Percentiles rank a stretch among this genome's conserved stretches.
Conservation (phyloP, 1,140 invertebrate genomes). For the Drosophila sproati region DNA sequence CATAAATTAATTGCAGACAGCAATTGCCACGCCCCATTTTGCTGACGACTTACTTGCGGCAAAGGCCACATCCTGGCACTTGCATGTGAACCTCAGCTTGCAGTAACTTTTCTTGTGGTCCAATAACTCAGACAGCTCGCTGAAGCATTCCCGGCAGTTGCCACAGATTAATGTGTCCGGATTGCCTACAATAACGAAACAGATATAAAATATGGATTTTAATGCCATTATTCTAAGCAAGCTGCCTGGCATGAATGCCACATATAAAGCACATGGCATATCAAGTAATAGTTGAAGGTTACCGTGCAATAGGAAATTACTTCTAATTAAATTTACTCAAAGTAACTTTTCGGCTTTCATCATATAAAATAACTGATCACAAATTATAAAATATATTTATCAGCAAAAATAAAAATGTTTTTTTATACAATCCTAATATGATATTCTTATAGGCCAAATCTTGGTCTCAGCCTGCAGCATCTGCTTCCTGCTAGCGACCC, state of each 20-base stretch:
- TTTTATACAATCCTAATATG: background rate
- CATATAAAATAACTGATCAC: too few relatives aligned
- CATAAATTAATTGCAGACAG: slow-evolving; percentile 84
- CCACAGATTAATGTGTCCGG: slow-evolving; percentile 95
- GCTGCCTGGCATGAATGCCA: background rate
- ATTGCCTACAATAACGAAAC: slow-evolving; percentile 87
- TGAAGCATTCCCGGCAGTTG: slow-evolving; percentile 93
- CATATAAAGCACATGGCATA: too few relatives aligned
- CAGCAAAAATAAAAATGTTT: too few relatives aligned
- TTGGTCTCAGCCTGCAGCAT: slow-evolving; percentile 53
- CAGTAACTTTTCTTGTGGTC: slow-evolving; percentile 95
- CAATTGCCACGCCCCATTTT: slow-evolving; percentile 14
- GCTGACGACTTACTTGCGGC: slow-evolving; percentile 77
- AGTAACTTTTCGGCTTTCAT: too few relatives aligned
- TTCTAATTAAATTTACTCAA: too few relatives aligned
- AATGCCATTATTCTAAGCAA: slow-evolving; percentile 7
- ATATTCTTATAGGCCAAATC: slow-evolving; percentile 41
- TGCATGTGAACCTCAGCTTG: slow-evolving; percentile 93
- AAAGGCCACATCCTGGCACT: slow-evolving; percentile 88
- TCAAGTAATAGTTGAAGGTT: too few relatives aligned
- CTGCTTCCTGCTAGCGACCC: slow-evolving; percentile 21
- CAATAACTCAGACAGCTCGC: slow-evolving; percentile 91
- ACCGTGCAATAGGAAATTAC: too few relatives aligned
- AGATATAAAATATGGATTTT: slow-evolving; percentile 23
- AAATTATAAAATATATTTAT: slow-evolving; percentile 32